Evolutionary conservation across 2,888 invertebrate genomes (phyloP), one percentile per base, ranked within the genome.

Genomic region (Phortica okadai): DNA sequence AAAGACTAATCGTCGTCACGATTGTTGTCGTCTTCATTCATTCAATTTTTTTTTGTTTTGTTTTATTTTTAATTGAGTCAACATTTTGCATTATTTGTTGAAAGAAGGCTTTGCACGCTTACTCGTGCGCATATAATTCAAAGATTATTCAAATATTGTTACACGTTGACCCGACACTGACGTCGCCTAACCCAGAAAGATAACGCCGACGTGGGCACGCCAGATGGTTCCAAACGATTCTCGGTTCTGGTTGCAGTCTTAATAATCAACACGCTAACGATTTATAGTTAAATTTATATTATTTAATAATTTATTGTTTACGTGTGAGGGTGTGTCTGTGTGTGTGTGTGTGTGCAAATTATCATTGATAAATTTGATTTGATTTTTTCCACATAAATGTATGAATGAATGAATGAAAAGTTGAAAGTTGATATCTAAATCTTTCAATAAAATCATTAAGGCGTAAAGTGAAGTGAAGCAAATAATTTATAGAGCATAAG

Each of bases 121-220:
- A 50, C 50, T 50, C 21, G 21, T 21, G 21, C 21, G 21, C 21
- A 21, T 21, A 21, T 69, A 45, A 72, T 81, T 77, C 78, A 78
- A 76, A 82, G 88, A 85, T 88, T 86, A 88, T 79, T 79, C 87
- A 88, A 86, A 86, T 86, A 86, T 86, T 86, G 84, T 83, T 85
- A 81, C 86, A 83, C 81, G 79, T 81, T 85, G 85, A 88, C 85
- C 85, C 82, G 73, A 73, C 33, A 33, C 33, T 33, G 33, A 33
- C 33, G 2, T 33, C 62, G 73, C 70, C 79, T 86, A 86, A 83
- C 83, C 86, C 75, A 80, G 77, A 76, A 59, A 83, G 88, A 88
- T 88, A 88, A 85, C 21, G 21, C 16, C 25, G 62, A 45, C 7
- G 6, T 45, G 10, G 45, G 45, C 45, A 10, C 45, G 45, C 45